Conservation (phyloP, 2,797 vertebrate genomes). For the Sylvilagus floridanus region DNA sequence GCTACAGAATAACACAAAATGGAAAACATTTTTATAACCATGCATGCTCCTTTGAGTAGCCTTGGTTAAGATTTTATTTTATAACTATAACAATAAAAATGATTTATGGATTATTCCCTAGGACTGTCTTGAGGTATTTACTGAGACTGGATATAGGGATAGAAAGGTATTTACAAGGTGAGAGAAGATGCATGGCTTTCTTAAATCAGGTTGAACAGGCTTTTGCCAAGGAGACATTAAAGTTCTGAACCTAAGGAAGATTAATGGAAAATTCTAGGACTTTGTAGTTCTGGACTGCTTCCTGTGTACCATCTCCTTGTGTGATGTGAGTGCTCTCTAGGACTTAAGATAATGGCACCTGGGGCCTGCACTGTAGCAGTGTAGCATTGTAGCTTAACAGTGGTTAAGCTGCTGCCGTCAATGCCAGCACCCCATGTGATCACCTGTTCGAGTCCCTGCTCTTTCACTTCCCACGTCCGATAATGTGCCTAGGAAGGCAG, state of each 20-base stretch:
- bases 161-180: background rate
- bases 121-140: background rate
- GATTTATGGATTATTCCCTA: background rate
- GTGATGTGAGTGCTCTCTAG: background rate
- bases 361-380: too few relatives aligned
- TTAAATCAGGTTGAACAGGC: background rate
- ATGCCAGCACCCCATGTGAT: too few relatives aligned
- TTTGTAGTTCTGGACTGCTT: background rate
- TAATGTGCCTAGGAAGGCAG: too few relatives aligned
- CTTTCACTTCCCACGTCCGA: too few relatives aligned
- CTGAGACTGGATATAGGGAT: background rate
- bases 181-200: background rate
- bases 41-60: background rate
- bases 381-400: too few relatives aligned
- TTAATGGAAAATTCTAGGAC: background rate
- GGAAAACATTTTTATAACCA: background rate
- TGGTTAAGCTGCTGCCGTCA: too few relatives aligned
- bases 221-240: background rate
- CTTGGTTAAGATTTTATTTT: background rate
- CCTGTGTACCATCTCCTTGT: background rate
- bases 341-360: background rate
- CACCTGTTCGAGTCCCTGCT: too few relatives aligned
- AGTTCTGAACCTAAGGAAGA: background rate
- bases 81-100: background rate
- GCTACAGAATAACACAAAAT: background rate